Evolutionary conservation across 1,140 invertebrate species (phyloP).

Genomic region (Hycleus phaleratus): DNA sequence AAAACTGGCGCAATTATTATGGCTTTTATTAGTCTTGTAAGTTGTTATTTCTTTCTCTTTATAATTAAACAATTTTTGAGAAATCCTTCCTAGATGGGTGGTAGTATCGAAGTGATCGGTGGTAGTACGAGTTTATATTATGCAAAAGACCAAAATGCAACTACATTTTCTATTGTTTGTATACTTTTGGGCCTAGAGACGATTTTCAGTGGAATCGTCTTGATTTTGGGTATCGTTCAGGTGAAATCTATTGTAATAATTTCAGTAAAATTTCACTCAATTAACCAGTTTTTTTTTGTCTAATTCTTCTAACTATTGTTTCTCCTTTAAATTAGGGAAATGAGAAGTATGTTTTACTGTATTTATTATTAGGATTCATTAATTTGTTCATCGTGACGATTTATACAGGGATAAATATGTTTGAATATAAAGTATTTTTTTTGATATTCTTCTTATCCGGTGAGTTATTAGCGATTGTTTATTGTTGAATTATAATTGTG

Average conservation of each 20-base stretch:
- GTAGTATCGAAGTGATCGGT: no score
- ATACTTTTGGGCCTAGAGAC: background rate
- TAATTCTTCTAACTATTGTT: no score
- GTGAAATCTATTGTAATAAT: background rate
- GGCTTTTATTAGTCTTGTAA: conserved; percentile 17
- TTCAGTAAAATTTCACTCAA: background rate
- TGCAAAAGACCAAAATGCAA: no score
- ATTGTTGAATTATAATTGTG: background rate
- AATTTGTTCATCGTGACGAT: conserved; percentile 19
- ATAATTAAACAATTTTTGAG: no score
- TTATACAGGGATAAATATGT: conserved; percentile 16
- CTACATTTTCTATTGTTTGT: background rate
- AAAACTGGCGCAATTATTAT: conserved; percentile 22
- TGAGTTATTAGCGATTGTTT: background rate
- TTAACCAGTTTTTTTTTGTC: background rate
- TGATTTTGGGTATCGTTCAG: background rate
- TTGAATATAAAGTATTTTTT: conserved; percentile 13
- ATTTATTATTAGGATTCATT: conserved; percentile 18
- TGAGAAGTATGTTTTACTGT: conserved; percentile 18
- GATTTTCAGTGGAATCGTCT: background rate
- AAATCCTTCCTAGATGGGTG: no score
- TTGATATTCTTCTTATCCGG: conserved; percentile 6
- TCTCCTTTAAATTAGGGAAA: conserved; percentile 8
- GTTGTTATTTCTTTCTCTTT: background rate
- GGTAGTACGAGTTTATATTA: no score